Evolutionary conservation across 1,140 invertebrate genomes (phyloP).

Genomic region (Magallana gigas): DNA sequence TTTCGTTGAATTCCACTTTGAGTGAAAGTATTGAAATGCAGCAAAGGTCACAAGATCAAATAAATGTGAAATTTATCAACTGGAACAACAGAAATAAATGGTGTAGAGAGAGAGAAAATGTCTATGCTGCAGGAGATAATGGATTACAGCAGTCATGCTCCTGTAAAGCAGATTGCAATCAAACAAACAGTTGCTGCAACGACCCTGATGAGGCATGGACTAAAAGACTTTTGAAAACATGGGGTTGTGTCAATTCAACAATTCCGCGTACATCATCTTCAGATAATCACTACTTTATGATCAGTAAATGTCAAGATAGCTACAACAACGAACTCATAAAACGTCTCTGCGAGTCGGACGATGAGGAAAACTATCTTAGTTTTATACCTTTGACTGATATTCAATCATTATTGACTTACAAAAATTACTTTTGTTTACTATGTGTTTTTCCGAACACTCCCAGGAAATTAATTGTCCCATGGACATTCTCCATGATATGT

Average conservation of each 20-base stretch:
- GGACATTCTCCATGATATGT: background rate
- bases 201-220: background rate
- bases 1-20: background rate
- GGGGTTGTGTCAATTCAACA: background rate
- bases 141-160: background rate
- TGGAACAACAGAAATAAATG: too few relatives aligned
- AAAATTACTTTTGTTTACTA: slow-evolving; percentile 13
- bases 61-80: too few relatives aligned
- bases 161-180: background rate
- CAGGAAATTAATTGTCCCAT: background rate
- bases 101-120: too few relatives aligned
- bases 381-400: background rate
- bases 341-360: background rate
- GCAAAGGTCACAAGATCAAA: too few relatives aligned
- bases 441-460: background rate
- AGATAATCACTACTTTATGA: background rate
- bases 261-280: background rate
- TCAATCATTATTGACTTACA: background rate
- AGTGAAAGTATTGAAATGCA: too few relatives aligned
- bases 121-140: too few relatives aligned
- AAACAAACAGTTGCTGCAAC: background rate
- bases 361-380: background rate
- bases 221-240: background rate
- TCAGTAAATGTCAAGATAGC: background rate
- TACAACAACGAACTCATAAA: background rate